Evolutionary conservation across 2,888 invertebrate genomes (phyloP), one percentile per base, ranked within the genome.

Genomic region (Plagiodera versicolora): DNA sequence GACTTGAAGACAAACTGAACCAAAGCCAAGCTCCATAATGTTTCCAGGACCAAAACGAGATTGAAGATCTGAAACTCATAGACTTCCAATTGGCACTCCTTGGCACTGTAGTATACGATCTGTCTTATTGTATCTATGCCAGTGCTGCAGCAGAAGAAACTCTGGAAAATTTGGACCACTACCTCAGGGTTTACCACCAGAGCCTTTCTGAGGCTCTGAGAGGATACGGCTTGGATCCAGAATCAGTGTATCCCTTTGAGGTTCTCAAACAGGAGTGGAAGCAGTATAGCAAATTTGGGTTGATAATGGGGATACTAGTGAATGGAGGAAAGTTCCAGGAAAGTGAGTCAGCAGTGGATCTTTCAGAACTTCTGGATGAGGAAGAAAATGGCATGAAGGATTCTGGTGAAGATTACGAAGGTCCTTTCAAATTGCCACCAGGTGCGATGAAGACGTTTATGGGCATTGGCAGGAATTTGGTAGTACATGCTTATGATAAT

Each of bases 161-260:
- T 14, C 20, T 48, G 14, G 48, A 20, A 5, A 17, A 47, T 8
- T 48, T 56, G 18, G 32, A 56, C 8, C 18, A 56, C 18, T n/a
- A 24, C n/a, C n/a, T n/a, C n/a, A n/a, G n/a, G n/a, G n/a, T n/a
- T n/a, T n/a, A n/a, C n/a, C n/a, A n/a, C n/a, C n/a, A 3, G 6
- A 3, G 6, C 3, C 24, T 24, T 6, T 24, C 24, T 6, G 24
- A 24, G 6, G 6, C 24, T 6, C 24, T 24, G 24, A 24, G 24
- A 24, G 6, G 24, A 47, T 67, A 69, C 9, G 69, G 67, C 16
- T 67, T 69, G 10, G 64, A 74, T 63, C 61, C 71, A 1, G 54
- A 65, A 11, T 14, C 35, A 28, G 9, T 57, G 0, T 73, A 72
- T 52, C 69, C 75, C 0, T 71, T 58, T 18, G 48, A 59, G 16